phyloP scores from a whole-genome alignment of 1,140 invertebrate species.

The Scylla paramamosain region DNA sequence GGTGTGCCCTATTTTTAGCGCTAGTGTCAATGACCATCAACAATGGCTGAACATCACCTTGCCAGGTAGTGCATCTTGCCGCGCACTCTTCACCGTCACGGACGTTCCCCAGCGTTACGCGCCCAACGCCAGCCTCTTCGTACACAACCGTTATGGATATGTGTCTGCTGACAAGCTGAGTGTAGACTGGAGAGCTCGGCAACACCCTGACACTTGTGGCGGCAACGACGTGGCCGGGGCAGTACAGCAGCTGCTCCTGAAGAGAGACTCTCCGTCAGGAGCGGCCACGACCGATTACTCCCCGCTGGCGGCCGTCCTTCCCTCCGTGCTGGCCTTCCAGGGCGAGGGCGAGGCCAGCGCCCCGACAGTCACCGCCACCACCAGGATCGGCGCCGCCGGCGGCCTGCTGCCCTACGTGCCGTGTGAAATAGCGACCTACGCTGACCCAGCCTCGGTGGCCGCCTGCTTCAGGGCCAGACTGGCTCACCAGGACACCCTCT shows the following conservation, averaged over 20 bases:
- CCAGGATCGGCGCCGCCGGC: neutral
- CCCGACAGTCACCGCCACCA: constrained; percentile 13
- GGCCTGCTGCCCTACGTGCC: constrained; percentile 61
- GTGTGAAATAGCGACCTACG: constrained; percentile 35
- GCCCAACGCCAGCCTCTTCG: neutral
- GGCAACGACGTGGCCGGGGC: neutral
- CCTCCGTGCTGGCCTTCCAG: constrained; percentile 27
- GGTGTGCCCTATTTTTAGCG: neutral
- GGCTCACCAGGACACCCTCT: neutral
- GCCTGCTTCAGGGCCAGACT: constrained; percentile 41
- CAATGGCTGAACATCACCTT: neutral
- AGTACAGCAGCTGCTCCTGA: neutral
- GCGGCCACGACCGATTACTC: neutral
- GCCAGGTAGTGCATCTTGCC: neutral
- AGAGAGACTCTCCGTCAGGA: neutral
- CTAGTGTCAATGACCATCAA: neutral
- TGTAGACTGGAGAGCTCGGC: neutral
- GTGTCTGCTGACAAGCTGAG: neutral
- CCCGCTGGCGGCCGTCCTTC: neutral
- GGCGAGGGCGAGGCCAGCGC: neutral
- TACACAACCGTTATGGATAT: no score
- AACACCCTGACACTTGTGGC: neutral
- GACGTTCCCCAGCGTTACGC: neutral
- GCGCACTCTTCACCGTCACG: constrained; percentile 35
- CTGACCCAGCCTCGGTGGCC: neutral